These are phyloP conservation scores for Arizona elegans DNA, from an alignment of 2,113 vertebrate species.

Conservation along the genomic window DNA sequence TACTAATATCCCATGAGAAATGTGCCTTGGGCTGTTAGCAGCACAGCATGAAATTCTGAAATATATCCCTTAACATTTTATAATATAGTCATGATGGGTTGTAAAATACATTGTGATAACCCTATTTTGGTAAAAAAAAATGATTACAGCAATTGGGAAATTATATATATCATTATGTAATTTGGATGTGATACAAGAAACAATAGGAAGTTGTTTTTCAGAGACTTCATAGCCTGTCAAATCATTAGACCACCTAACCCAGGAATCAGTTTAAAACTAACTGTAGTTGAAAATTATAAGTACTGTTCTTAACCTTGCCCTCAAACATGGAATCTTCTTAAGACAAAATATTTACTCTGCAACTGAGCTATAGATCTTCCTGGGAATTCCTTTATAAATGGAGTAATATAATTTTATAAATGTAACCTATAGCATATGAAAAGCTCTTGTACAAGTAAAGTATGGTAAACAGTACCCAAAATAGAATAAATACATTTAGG, in stretches of 20 bases:
- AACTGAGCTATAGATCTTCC: not conserved
- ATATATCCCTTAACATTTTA: no score
- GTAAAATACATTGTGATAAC: not conserved
- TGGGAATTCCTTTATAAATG: not conserved
- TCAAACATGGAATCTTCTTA: not conserved
- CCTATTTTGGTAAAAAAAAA: not conserved
- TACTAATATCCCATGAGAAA: not conserved
- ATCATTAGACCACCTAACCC: no score
- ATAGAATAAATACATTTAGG: not conserved
- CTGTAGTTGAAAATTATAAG: not conserved
- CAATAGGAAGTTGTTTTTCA: not conserved
- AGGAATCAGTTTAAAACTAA: no score
- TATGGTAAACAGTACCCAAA: not conserved
- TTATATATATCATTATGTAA: not conserved
- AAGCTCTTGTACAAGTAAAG: not conserved
- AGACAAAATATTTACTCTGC: not conserved
- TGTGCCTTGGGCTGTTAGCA: not conserved
- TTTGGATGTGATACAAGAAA: not conserved
- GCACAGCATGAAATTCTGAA: not conserved
- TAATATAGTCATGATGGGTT: not conserved
- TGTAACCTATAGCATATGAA: accelerated
- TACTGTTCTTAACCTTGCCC: not conserved
- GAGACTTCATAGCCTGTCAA: not conserved
- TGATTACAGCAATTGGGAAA: not conserved
- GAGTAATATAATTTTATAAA: not conserved